These are phyloP conservation scores for Lepisosteus oculatus DNA, from an alignment of 2,113 vertebrate species.

Conservation along the genomic window DNA sequence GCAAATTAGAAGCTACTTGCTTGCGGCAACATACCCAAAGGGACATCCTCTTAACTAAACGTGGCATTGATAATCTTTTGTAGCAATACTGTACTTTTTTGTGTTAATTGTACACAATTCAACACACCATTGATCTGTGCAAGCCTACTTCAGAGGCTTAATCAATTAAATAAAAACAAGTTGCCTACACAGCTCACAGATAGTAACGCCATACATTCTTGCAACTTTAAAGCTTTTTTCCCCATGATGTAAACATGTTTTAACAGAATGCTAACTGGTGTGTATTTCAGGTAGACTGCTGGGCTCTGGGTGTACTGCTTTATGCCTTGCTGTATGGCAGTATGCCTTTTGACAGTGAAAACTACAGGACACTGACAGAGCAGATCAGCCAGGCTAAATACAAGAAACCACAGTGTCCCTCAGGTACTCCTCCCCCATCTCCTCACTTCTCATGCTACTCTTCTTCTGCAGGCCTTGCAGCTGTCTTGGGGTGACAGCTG, in stretches of 20 bases:
- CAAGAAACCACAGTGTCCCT: conserved; percentile 59
- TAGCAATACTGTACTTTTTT: too few species aligned
- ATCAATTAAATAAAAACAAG: too few species aligned
- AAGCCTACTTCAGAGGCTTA: too few species aligned
- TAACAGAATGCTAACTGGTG: not conserved
- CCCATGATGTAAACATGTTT: not conserved
- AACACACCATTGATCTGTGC: too few species aligned
- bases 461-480: not conserved
- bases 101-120: too few species aligned
- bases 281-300: conserved; percentile 68
- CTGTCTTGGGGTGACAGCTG: too few species aligned
- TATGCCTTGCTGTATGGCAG: conserved; percentile 69
- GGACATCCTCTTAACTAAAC: too few species aligned
- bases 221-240: not conserved
- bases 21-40: too few species aligned
- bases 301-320: conserved; percentile 71
- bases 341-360: conserved; percentile 70
- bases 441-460: not conserved
- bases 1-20: too few species aligned
- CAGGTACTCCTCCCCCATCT: conserved; percentile 49
- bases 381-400: conserved; percentile 66
- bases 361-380: conserved; percentile 58
- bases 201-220: too few species aligned
- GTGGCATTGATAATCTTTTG: too few species aligned
- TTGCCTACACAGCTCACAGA: too few species aligned